These are phyloP conservation scores for Calephelis nemesis DNA, from an alignment of 1,140 invertebrate species.

Conservation along the genomic window DNA sequence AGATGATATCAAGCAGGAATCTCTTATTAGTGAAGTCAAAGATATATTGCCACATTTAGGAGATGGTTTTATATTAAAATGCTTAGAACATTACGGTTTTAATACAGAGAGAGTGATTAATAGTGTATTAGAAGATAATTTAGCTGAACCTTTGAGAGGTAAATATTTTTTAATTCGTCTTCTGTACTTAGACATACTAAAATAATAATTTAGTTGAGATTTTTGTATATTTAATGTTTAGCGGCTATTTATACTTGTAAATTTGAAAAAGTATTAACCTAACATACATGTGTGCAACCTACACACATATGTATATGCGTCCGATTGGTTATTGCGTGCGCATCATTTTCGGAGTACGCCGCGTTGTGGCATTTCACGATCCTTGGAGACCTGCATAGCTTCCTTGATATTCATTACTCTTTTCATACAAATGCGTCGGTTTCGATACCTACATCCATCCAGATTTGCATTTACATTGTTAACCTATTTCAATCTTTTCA, in stretches of 20 bases:
- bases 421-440: no score
- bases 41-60: slow-evolving; percentile 91
- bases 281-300: no score
- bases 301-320: no score
- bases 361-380: no score
- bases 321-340: neutral
- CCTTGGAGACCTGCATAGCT: no score
- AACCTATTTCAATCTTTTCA: no score
- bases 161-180: slow-evolving; percentile 21
- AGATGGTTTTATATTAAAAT: slow-evolving; percentile 85
- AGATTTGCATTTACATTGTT: no score
- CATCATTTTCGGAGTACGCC: neutral
- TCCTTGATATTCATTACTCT: no score
- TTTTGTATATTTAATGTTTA: no score
- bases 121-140: slow-evolving; percentile 86
- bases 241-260: no score
- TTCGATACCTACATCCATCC: no score
- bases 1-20: slow-evolving; percentile 77
- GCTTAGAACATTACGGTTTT: slow-evolving; percentile 87
- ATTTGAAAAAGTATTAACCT: no score
- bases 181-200: neutral
- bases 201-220: neutral
- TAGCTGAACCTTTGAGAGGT: slow-evolving; percentile 66
- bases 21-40: slow-evolving; percentile 84
- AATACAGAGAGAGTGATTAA: slow-evolving; percentile 87